These are phyloP conservation scores for Callocephalon fimbriatum DNA, from an alignment of 2,113 vertebrate species.

Conservation along the genomic window DNA sequence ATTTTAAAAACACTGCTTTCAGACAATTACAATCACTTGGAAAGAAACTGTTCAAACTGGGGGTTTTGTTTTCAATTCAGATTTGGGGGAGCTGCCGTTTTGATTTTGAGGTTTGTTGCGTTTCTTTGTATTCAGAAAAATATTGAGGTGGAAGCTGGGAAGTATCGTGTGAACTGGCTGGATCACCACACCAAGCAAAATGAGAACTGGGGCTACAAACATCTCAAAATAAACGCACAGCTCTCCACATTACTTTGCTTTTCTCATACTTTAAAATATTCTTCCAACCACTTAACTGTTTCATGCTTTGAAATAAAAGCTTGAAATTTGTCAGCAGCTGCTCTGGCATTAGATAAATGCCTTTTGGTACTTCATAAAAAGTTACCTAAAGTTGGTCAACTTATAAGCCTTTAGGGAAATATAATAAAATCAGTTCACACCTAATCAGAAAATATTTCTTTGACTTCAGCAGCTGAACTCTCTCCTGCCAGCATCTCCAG, in stretches of 20 bases:
- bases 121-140: neutral
- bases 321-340: constrained; percentile 68
- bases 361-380: constrained; percentile 59
- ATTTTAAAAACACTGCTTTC: neutral
- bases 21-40: neutral
- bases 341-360: constrained; percentile 43
- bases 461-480: constrained; percentile 48
- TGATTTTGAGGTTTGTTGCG: neutral
- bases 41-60: neutral
- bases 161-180: neutral
- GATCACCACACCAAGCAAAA: neutral
- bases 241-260: neutral
- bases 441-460: constrained; percentile 61
- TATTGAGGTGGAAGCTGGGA: neutral
- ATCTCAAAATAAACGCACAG: constrained; percentile 13
- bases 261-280: constrained; percentile 29
- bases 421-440: constrained; percentile 65
- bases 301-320: constrained; percentile 53
- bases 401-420: constrained; percentile 44
- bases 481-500: constrained; percentile 28
- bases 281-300: constrained; percentile 30
- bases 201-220: neutral
- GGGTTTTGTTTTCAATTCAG: neutral
- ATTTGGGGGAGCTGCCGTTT: neutral
- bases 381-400: constrained; percentile 47